phyloP scores from a whole-genome alignment of 2,888 invertebrate species.

The Agrilus cyanescens region DNA sequence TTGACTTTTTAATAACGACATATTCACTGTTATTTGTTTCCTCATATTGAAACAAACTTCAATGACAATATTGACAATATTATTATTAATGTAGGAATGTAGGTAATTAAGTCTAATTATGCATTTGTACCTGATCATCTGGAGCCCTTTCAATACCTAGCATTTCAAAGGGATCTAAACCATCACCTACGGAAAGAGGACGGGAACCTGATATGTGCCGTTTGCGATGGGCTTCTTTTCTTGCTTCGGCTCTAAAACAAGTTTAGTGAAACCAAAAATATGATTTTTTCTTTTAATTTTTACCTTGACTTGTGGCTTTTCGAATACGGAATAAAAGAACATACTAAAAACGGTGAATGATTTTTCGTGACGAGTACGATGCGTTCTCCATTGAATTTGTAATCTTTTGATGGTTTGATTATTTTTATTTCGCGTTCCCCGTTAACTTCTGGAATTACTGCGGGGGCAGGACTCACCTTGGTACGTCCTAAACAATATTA shows the following conservation, averaged over 20 bases:
- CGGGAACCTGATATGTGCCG: slow-evolving; percentile 57
- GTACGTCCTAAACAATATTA: slow-evolving; percentile 16
- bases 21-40: neutral
- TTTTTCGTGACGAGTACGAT: slow-evolving; percentile 68
- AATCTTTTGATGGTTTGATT: slow-evolving; percentile 48
- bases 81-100: slow-evolving; percentile 1
- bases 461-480: slow-evolving; percentile 29
- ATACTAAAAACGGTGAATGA: slow-evolving; percentile 73
- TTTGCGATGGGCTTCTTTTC: slow-evolving; percentile 18
- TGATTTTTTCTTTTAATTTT: slow-evolving; percentile 1
- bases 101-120: too few species aligned
- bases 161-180: slow-evolving; percentile 73
- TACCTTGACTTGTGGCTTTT: slow-evolving; percentile 25
- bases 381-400: slow-evolving; percentile 66
- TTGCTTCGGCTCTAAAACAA: slow-evolving; percentile 18
- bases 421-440: slow-evolving; percentile 45
- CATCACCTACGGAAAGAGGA: slow-evolving; percentile 72
- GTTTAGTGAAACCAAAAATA: neutral
- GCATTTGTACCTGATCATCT: slow-evolving; percentile 57
- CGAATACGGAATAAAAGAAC: slow-evolving; percentile 77
- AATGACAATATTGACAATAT: neutral
- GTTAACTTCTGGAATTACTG: slow-evolving; percentile 43
- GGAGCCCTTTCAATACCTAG: slow-evolving; percentile 69
- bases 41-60: neutral
- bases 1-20: too few species aligned